Evolutionary conservation across 2,888 invertebrate genomes (phyloP), one percentile per base, ranked within the genome.

Genomic region (Psylliodes chrysocephalus): DNA sequence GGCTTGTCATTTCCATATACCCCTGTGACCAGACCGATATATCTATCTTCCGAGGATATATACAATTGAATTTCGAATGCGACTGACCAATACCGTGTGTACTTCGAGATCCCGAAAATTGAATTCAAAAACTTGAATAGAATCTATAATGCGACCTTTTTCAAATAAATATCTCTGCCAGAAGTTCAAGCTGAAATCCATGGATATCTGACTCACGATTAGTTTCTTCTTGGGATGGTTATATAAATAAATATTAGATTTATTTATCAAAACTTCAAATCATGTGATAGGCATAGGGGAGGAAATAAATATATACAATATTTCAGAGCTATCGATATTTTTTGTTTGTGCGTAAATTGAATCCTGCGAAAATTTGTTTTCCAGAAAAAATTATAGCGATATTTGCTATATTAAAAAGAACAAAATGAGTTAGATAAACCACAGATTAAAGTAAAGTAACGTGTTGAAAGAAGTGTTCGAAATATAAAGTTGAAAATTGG

Each of bases 41-140:
- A 81, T 81, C 79, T 79, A 81, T 82, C 82, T 82, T 81, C 65
- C 65, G 78, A 81, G 81, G 79, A 49, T 49, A 80, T 80, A 81
- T 75, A 80, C 80, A 82, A 82, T 82, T 82, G 82, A 82, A 82
- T 82, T 81, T 78, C 79, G 78, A 81, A 82, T 81, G 80, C 77
- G 78, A 77, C 81, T 82, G 82, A 82, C 82, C 82, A 82, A 82
- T 82, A 79, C 78, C 80, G 75, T 79, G 76, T 79, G 81, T 79
- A 79, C 80, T 80, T 81, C 81, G 81, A 80, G 80, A 79, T 78
- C 77, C 77, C 81, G 82, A 82, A 82, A 82, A 82, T 82, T 82
- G 82, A 82, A 82, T 82, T 82, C 82, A 82, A 82, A 82, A 82
- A 82, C 82, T 82, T 79, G 82, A 75, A 79, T 79, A 74, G 82